Base-by-base conservation (phyloP, 2,888 invertebrate species). In the Mesorhabditis sp. region DNA sequence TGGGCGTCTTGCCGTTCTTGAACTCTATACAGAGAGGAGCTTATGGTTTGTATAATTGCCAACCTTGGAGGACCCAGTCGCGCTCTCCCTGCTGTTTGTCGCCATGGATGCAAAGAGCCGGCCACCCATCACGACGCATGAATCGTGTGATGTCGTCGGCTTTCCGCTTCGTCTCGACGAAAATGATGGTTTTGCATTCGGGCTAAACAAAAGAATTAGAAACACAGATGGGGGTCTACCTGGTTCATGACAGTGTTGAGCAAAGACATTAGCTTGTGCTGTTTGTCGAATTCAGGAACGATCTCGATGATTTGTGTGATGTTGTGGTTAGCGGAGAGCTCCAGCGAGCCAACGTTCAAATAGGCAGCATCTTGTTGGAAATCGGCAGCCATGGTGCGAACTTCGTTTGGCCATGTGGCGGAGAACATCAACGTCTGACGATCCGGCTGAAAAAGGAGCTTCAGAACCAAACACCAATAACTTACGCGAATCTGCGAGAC, bases 391-490 rank as follows among this genome's bases (percentile, higher is more conserved):
- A 97, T 88, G 80, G 91, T 91, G 79, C 92, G 91, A 3, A 96
- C 96, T 88, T 98, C 97, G 85, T 94, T 95, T 0, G 97, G 97
- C 97, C 97, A 97, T 0, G 97, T 98, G 0, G 97, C 97, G 58
- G 95, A 95, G 94, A 96, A 98, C 97, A 98, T 98, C 62, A 97
- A 89, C 0, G 93, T 93, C 87, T 95, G 95, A 74, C 94, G 79
- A 65, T 80, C 80, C 28, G 28, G 28, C 28, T 28, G 28, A 28
- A 28, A 28, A 28, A 28, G 28, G 28, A 28, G 28, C 28, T 28
- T 28, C 2, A 28, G 28, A n/a, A 13, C n/a, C 7, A 50, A 6
- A 43, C 7, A 42, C 44, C 5, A 10, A 15, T 62, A 64, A 76
- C 86, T 79, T 77, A 88, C 87, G 72, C 88, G 77, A 71, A 88